phyloP scores from a whole-genome alignment of 1,140 invertebrate genomes.

The Philotrypesis tridentata region DNA sequence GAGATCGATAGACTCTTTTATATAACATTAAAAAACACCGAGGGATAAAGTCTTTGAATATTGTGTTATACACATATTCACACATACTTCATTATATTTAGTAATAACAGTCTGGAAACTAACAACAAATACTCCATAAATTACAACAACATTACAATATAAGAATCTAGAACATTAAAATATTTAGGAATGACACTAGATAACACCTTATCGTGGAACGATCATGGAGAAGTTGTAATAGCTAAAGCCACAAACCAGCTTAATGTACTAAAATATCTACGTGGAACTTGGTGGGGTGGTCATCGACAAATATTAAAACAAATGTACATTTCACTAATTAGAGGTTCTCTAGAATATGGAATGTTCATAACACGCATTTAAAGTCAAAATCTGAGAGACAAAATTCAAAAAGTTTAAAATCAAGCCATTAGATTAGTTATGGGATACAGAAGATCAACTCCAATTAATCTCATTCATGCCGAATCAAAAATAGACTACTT shows the following conservation, averaged over 20 bases:
- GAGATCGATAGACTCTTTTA: too few relatives aligned
- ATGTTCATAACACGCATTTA: background rate
- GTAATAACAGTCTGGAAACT: too few relatives aligned
- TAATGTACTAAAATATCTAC: constrained; percentile 37
- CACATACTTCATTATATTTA: background rate
- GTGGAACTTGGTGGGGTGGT: constrained; percentile 47
- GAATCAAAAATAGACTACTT: constrained; percentile 28
- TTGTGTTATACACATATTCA: constrained; percentile 27
- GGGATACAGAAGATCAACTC: constrained; percentile 33
- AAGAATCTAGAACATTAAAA: constrained; percentile 4
- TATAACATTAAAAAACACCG: too few relatives aligned
- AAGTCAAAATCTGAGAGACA: background rate
- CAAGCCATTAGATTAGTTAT: constrained; percentile 31
- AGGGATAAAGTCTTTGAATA: too few relatives aligned
- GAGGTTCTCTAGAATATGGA: constrained; percentile 42
- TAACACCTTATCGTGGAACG: constrained; percentile 46
- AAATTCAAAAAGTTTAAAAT: constrained; percentile 25
- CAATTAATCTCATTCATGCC: constrained; percentile 25
- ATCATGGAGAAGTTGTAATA: constrained; percentile 33
- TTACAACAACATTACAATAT: too few relatives aligned
- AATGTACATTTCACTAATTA: constrained; percentile 47
- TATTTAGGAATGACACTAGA: constrained; percentile 44
- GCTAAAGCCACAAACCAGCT: too few relatives aligned
- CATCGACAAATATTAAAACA: constrained; percentile 40
- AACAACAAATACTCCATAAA: too few relatives aligned